Evolutionary conservation across 2,797 vertebrate species (phyloP).

Genomic region (Vespertilio murinus): DNA sequence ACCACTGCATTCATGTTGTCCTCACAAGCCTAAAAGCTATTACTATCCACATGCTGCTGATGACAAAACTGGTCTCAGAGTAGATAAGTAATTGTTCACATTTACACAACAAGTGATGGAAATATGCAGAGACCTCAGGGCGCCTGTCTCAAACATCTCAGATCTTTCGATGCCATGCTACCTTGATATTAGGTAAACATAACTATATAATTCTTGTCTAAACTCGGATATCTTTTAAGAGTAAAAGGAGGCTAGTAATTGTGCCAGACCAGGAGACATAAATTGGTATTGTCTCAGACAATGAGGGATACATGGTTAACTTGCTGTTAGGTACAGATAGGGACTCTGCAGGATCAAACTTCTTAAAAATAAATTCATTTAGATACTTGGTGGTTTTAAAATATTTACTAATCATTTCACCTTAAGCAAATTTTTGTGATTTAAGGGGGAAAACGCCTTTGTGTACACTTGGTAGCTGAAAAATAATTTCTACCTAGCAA

Average conservation of each 20-base stretch:
- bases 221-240: slow-evolving; percentile 22
- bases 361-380: slow-evolving; percentile 1
- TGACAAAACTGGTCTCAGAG: slow-evolving; percentile 62
- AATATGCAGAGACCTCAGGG: background rate
- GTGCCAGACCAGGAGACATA: background rate
- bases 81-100: slow-evolving; percentile 42
- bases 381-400: slow-evolving; percentile 34
- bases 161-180: background rate
- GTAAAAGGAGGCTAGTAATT: background rate
- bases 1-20: slow-evolving; percentile 12
- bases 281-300: background rate
- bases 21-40: slow-evolving; percentile 38
- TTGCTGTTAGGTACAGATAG: background rate
- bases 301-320: background rate
- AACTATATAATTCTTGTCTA: background rate
- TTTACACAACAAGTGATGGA: slow-evolving; percentile 44
- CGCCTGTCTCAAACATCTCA: background rate
- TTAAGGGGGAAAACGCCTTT: background rate
- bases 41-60: slow-evolving; percentile 56
- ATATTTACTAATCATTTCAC: slow-evolving; percentile 19
- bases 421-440: background rate
- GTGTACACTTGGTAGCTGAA: background rate
- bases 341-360: background rate
- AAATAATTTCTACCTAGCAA: slow-evolving; percentile 31
- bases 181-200: background rate